Evolutionary conservation across 2,113 vertebrate genomes (phyloP).

Genomic region (Abramis brama): DNA sequence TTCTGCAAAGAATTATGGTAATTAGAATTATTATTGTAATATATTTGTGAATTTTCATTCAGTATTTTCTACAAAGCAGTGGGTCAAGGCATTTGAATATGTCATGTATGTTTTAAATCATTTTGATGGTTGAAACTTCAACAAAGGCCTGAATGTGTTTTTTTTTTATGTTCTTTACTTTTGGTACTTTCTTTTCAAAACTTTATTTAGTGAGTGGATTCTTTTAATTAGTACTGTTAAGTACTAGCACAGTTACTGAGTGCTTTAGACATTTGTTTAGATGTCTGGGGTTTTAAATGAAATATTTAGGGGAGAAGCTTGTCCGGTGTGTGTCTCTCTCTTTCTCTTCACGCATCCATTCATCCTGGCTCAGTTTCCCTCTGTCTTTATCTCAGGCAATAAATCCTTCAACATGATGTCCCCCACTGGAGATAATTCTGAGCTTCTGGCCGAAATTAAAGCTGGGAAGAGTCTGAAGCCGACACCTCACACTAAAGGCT

Average conservation of each 20-base stretch:
- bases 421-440: conserved; percentile 94
- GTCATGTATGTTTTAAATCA: not conserved
- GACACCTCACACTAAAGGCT: conserved; percentile 92
- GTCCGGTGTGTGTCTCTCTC: conserved; percentile 40
- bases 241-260: not conserved
- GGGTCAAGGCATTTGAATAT: not conserved
- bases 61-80: not conserved
- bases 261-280: not conserved
- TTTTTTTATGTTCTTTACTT: conserved; percentile 42
- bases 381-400: conserved; percentile 79
- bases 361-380: conserved; percentile 45
- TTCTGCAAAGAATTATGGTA: not conserved
- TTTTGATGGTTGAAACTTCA: conserved; percentile 13
- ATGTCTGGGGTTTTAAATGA: conserved; percentile 10
- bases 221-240: not conserved
- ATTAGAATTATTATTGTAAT: too few species aligned
- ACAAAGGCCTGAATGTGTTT: conserved; percentile 61
- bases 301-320: conserved; percentile 12
- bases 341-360: conserved; percentile 59
- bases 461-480: conserved; percentile 95
- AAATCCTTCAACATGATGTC: conserved; percentile 99
- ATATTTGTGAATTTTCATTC: too few species aligned
- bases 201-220: conserved; percentile 9
- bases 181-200: conserved; percentile 48
- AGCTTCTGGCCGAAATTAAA: conserved; percentile 98